Evolutionary conservation across 2,797 vertebrate genomes (phyloP).

Genomic region (Acanthis flammea): DNA sequence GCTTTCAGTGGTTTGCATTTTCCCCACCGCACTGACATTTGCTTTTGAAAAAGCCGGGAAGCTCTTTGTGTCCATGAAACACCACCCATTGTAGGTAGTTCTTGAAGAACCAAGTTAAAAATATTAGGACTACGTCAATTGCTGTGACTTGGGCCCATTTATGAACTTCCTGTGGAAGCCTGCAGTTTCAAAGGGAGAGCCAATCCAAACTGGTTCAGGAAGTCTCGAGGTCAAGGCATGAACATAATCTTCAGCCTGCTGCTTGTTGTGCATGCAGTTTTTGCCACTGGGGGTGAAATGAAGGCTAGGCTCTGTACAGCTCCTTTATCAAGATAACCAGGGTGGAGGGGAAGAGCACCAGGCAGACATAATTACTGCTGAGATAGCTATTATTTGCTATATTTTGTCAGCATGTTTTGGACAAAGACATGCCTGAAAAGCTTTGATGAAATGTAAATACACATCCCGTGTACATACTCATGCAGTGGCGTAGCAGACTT

Average conservation of each 20-base stretch:
- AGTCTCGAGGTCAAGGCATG: constrained; percentile 52
- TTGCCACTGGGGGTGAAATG: neutral
- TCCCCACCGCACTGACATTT: neutral
- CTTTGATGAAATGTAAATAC: neutral
- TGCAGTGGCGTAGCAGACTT: neutral
- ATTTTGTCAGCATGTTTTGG: neutral
- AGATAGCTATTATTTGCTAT: neutral
- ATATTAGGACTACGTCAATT: constrained; percentile 54
- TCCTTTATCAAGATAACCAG: neutral
- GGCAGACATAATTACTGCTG: neutral
- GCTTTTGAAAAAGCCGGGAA: neutral
- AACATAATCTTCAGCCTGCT: constrained; percentile 34
- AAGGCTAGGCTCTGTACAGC: neutral
- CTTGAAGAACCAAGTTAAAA: constrained; percentile 53
- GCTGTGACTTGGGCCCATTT: constrained; percentile 62
- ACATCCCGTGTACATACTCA: neutral
- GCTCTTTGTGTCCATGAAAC: neutral
- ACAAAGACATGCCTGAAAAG: neutral
- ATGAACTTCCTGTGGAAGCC: constrained; percentile 56
- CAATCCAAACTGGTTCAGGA: constrained; percentile 66
- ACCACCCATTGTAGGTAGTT: constrained; percentile 9
- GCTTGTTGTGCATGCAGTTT: constrained; percentile 9
- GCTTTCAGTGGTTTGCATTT: neutral
- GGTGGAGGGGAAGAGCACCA: constrained; percentile 14
- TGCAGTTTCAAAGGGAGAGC: constrained; percentile 40